Evolutionary conservation across 1,140 invertebrate species (phyloP), one percentile per base, ranked within the genome.

Genomic region (Stegodyphus mimosarum): DNA sequence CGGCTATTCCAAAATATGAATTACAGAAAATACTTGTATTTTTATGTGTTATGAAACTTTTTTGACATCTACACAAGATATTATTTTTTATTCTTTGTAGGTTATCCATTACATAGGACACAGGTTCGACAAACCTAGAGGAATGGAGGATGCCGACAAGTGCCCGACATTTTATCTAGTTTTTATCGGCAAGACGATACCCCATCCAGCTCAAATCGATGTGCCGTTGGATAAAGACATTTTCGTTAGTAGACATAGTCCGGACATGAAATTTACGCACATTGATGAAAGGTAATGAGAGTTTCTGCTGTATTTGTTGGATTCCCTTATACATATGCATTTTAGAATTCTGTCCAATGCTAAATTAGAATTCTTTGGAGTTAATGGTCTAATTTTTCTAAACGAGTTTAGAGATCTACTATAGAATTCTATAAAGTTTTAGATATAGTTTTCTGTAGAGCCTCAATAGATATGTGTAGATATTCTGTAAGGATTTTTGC

Each of bases 181-280:
- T 2, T 93, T 95, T 0, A 93, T 98, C 67, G 96, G 94, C 9
- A 93, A 96, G 87, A 96, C 96, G 0, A 96, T 98, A 88, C 95
- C 96, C 5, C 96, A 98, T 92, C 97, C 97, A 0, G 95, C 95
- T 13, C 97, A 97, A 88, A 97, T 98, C 87, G 96, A 98, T 90
- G 93, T 95, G 85, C 96, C 96, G 6, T 90, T 98, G 74, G 80
- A 73, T 17, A 93, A 93, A 87, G 94, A 96, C 88, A 97, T 96
- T 0, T 98, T 99, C 91, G 91, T 98, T 17, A 96, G 95, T 11
- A 96, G 96, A 89, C 97, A 98, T 90, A 95, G 93, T 89, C 92
- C 97, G 88, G 96, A 97, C 90, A 98, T 98, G 96, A 97, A 96
- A 90, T 98, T 97, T 89, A 96, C 95, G 15, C 96, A 97, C 89